Conservation (phyloP, 1,140 invertebrate species). For the Coptotermes formosanus region DNA sequence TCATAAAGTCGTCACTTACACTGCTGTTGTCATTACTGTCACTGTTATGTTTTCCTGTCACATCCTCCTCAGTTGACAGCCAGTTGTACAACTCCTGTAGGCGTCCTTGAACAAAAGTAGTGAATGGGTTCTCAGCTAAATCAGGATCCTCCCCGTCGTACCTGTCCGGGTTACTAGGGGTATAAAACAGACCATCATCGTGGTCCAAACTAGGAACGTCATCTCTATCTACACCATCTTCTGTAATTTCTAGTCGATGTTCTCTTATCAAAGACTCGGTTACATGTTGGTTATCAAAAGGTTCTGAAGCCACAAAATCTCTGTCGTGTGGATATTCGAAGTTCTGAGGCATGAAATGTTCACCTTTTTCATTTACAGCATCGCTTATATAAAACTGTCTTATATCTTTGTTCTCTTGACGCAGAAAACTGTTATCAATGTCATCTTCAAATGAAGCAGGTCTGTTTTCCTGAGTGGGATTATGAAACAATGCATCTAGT, state of each 20-base stretch:
- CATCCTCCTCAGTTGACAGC: slow-evolving; percentile 45
- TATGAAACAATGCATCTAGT: background rate
- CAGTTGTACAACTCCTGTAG: slow-evolving; percentile 54
- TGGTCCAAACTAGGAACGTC: background rate
- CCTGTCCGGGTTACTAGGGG: background rate
- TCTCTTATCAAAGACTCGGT: background rate
- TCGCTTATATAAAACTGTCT: background rate
- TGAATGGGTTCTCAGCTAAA: slow-evolving; percentile 34
- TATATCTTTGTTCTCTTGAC: background rate
- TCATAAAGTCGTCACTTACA: slow-evolving; percentile 37
- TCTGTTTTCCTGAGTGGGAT: background rate
- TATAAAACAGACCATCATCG: background rate
- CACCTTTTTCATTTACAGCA: background rate
- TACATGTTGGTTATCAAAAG: background rate
- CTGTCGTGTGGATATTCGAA: background rate
- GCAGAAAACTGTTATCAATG: background rate
- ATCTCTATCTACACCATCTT: background rate
- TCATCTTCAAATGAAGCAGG: background rate
- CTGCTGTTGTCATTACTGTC: background rate
- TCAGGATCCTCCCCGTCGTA: slow-evolving; percentile 27
- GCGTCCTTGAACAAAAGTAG: slow-evolving; percentile 43
- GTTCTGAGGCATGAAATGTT: background rate
- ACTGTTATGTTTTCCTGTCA: slow-evolving; percentile 30
- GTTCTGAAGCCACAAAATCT: background rate
- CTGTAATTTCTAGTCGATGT: background rate